Conservation (phyloP, 2,888 invertebrate species). For the Selenia dentaria region DNA sequence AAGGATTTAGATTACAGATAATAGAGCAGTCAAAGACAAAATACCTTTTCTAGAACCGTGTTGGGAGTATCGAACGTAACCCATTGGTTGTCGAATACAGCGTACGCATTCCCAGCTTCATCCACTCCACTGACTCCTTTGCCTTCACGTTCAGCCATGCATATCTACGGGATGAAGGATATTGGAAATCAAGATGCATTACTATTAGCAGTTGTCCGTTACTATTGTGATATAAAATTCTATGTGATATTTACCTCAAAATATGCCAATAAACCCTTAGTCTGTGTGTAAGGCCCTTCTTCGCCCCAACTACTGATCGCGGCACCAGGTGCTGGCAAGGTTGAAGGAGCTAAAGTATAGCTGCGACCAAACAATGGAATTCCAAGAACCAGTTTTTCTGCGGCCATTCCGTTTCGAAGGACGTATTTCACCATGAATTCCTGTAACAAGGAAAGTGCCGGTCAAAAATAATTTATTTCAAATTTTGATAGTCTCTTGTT, state of each 20-base stretch:
- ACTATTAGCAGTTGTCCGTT: too few species aligned
- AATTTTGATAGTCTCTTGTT: too few species aligned
- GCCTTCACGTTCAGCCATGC: conserved; percentile 83
- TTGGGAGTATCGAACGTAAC: conserved; percentile 90
- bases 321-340: conserved; percentile 83
- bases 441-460: conserved; percentile 48
- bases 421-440: conserved; percentile 89
- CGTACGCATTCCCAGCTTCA: conserved; percentile 87
- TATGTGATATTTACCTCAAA: conserved; percentile 88
- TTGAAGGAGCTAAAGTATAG: conserved; percentile 86
- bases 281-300: conserved; percentile 88
- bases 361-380: conserved; percentile 90
- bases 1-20: too few species aligned
- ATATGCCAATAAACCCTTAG: conserved; percentile 88
- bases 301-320: conserved; percentile 85
- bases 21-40: background rate
- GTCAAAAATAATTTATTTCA: too few species aligned
- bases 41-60: conserved; percentile 87
- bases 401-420: conserved; percentile 85
- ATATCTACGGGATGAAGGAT: conserved; percentile 63
- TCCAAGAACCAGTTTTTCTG: conserved; percentile 88
- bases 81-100: conserved; percentile 91
- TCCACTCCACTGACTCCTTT: conserved; percentile 83
- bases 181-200: background rate
- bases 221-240: too few species aligned